Evolutionary conservation across 2,888 invertebrate genomes (phyloP).

Genomic region (Trissolcus brochymenae): DNA sequence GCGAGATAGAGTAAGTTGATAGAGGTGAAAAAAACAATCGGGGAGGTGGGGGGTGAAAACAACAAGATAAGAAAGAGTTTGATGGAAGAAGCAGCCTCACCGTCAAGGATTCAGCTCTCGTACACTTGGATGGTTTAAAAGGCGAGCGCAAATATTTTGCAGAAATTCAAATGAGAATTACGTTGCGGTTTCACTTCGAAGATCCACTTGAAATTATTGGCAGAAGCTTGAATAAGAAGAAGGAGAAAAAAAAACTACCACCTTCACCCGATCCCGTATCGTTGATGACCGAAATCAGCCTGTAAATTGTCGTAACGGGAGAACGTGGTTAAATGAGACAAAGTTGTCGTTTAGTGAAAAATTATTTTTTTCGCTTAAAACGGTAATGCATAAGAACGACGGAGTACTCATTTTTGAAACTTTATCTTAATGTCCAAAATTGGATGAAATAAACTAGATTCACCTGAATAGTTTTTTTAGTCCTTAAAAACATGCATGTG

Average conservation of each 20-base stretch:
- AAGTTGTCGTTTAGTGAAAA: too few species aligned
- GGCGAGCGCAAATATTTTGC: slow-evolving; percentile 38
- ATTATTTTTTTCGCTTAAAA: too few species aligned
- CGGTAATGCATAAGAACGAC: too few species aligned
- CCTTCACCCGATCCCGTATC: slow-evolving; percentile 3
- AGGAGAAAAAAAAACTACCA: slow-evolving; percentile 5
- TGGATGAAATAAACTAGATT: too few species aligned
- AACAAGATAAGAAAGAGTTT: slow-evolving; percentile 49
- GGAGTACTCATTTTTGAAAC: too few species aligned
- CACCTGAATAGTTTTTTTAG: too few species aligned
- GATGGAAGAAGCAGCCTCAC: slow-evolving; percentile 40
- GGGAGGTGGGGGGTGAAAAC: slow-evolving; percentile 25
- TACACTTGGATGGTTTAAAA: slow-evolving; percentile 21
- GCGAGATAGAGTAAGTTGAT: slow-evolving; percentile 44
- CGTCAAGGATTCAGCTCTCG: slow-evolving; percentile 21
- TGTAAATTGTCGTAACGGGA: slow-evolving; percentile 3
- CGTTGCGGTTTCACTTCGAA: slow-evolving; percentile 25
- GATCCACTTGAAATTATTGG: slow-evolving; percentile 19
- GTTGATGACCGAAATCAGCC: slow-evolving; percentile 6
- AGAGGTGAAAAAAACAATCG: slow-evolving; percentile 26
- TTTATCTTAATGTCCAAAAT: too few species aligned
- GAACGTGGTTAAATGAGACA: background rate
- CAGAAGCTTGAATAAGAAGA: slow-evolving; percentile 10
- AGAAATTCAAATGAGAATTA: slow-evolving; percentile 48
- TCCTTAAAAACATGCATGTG: too few species aligned